Conservation (phyloP, 2,888 invertebrate species). For the Cremastinae sp. region DNA sequence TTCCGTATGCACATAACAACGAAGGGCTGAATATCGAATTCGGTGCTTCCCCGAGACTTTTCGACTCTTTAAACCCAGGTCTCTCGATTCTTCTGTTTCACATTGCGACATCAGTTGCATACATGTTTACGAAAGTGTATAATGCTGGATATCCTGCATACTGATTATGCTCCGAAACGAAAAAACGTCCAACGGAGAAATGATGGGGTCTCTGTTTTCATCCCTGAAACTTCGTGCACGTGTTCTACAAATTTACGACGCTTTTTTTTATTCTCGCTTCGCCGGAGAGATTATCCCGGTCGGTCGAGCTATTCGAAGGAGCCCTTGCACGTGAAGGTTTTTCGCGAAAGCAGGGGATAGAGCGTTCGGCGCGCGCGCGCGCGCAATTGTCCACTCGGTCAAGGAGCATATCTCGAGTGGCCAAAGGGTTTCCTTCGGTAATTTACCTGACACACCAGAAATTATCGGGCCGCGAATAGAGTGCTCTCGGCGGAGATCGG, state of each 20-base stretch:
- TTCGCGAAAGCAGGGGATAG: slow-evolving; percentile 6
- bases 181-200: slow-evolving; percentile 3
- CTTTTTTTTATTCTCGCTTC: no score
- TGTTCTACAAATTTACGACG: no score
- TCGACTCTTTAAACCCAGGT: slow-evolving; percentile 23
- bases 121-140: background rate
- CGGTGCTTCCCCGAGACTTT: slow-evolving; percentile 39
- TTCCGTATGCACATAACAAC: slow-evolving; percentile 51
- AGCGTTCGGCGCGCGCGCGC: slow-evolving; percentile 4
- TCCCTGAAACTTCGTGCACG: no score
- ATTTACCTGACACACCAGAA: slow-evolving; percentile 49
- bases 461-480: slow-evolving; percentile 45
- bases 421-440: slow-evolving; percentile 35
- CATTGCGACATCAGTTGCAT: background rate
- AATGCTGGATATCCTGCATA: slow-evolving; percentile 17
- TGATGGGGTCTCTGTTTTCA: background rate
- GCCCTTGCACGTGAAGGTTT: background rate
- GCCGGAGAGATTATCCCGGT: background rate
- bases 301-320: background rate
- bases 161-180: slow-evolving; percentile 12
- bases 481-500: slow-evolving; percentile 34
- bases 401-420: slow-evolving; percentile 34
- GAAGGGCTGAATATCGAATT: slow-evolving; percentile 46
- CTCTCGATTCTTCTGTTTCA: slow-evolving; percentile 36
- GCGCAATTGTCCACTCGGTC: slow-evolving; percentile 34